Conservation (phyloP, 2,113 vertebrate genomes). For the Serinus canaria region DNA sequence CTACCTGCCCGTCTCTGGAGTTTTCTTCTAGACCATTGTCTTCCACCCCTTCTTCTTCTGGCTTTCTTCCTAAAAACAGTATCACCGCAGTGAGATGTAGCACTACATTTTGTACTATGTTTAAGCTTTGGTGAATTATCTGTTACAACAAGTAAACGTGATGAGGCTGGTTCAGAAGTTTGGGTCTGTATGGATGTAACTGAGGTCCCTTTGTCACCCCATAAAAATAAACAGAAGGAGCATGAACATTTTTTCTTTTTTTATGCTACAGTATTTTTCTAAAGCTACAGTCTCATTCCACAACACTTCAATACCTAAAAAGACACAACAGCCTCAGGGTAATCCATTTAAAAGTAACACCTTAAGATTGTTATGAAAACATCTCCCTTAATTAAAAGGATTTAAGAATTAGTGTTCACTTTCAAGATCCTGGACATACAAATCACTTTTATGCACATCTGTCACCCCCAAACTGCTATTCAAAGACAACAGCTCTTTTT, state of each 20-base stretch:
- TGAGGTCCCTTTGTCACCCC: rapidly evolving
- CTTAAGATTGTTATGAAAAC: not conserved
- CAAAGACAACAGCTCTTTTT: not conserved
- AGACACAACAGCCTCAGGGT: not conserved
- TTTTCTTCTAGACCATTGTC: constrained; percentile 88
- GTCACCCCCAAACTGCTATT: not conserved
- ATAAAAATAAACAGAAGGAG: not conserved
- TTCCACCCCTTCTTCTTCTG: constrained; percentile 85
- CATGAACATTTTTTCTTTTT: not conserved
- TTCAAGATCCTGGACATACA: not conserved
- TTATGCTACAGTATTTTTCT: not conserved
- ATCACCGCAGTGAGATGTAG: not conserved
- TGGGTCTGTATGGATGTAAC: not conserved
- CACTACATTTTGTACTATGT: not conserved
- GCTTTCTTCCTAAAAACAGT: constrained; percentile 74
- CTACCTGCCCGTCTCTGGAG: constrained; percentile 86
- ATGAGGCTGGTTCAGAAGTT: not conserved
- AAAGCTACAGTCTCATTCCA: not conserved
- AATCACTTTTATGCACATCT: not conserved
- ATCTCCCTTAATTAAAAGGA: not conserved
- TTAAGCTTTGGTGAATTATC: not conserved
- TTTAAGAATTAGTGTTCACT: not conserved
- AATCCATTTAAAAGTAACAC: not conserved
- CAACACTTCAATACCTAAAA: not conserved
- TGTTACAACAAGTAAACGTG: not conserved